phyloP scores from a whole-genome alignment of 2,797 vertebrate species.

The Vespertilio murinus region DNA sequence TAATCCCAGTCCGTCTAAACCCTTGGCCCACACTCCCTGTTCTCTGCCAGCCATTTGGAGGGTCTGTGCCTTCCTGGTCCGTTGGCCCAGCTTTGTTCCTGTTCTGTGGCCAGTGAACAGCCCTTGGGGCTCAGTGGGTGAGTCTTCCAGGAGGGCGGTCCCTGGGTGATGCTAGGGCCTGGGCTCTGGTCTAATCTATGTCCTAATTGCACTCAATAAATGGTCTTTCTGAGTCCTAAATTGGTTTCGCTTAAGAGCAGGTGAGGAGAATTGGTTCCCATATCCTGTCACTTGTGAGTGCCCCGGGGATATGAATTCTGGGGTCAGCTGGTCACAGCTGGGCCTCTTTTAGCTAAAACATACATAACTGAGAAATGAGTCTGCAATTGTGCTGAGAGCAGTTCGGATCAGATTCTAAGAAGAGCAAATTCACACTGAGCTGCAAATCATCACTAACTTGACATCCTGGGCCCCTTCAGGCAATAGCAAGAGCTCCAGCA shows the following conservation, averaged over 20 bases:
- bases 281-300: background rate
- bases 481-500: background rate
- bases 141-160: background rate
- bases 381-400: background rate
- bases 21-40: background rate
- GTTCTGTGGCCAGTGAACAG: background rate
- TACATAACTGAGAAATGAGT: background rate
- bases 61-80: fast-evolving
- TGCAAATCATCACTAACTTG: background rate
- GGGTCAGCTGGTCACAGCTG: background rate
- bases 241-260: constrained; percentile 4
- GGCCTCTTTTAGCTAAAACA: constrained; percentile 38
- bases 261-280: constrained; percentile 21
- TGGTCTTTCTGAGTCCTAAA: background rate
- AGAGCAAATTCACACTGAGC: background rate
- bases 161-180: background rate
- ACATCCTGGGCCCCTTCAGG: background rate
- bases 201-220: background rate
- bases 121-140: background rate
- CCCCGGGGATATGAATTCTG: background rate
- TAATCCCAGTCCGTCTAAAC: background rate
- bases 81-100: background rate
- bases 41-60: background rate
- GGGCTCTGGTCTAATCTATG: background rate
- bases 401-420: background rate